These are phyloP conservation scores for Bombus haemorrhoidalis DNA, from an alignment of 1,140 invertebrate genomes.

Conservation along the genomic window DNA sequence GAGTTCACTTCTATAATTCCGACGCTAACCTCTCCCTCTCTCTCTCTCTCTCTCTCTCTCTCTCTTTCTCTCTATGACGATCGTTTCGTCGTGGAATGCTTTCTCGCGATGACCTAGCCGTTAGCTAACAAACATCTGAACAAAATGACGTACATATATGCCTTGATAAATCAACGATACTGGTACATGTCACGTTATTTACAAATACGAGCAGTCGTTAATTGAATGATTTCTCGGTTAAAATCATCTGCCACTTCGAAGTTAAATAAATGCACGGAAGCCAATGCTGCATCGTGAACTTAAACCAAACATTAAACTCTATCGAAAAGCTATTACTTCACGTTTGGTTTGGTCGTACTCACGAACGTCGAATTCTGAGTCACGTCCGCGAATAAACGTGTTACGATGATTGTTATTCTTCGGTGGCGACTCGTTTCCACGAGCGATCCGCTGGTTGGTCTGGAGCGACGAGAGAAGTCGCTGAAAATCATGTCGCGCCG, in stretches of 20 bases:
- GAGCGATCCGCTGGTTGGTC: not conserved
- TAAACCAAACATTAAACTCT: not conserved
- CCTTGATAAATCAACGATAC: slow-evolving; percentile 39
- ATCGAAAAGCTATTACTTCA: not conserved
- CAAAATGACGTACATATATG: slow-evolving; percentile 8
- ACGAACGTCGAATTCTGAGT: slow-evolving; percentile 49
- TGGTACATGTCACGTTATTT: not conserved
- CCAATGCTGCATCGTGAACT: not conserved
- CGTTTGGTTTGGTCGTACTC: not conserved
- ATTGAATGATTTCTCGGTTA: not conserved
- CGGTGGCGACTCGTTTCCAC: not conserved
- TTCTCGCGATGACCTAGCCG: not conserved
- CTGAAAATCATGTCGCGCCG: no score
- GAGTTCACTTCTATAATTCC: not conserved
- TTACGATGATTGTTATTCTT: not conserved
- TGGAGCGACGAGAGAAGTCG: not conserved
- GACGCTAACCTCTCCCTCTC: not conserved
- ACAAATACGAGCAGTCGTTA: not conserved
- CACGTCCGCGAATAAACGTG: slow-evolving; percentile 57
- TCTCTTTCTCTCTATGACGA: no score
- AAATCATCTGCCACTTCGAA: not conserved
- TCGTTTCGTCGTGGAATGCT: not conserved
- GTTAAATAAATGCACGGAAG: not conserved
- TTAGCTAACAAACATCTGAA: slow-evolving; percentile 23
- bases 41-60: no score